Base-by-base conservation (phyloP, 2,888 invertebrate genomes). In the Drosophila dives region DNA sequence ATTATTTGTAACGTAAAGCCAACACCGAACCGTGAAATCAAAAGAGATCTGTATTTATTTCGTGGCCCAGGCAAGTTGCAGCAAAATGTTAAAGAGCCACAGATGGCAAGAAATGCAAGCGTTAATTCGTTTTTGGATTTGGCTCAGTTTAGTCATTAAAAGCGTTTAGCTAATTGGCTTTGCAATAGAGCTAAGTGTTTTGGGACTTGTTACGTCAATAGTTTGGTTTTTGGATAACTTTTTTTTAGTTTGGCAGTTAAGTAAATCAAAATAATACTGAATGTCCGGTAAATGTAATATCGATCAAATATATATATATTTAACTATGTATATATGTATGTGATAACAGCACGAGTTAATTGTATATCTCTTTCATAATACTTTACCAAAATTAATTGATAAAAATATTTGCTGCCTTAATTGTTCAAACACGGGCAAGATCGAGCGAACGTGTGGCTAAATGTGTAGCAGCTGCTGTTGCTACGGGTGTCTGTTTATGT, bases 131-230 rank as follows among this genome's bases (percentile, higher is more conserved):
- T 60, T 62, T 65, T 62, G 54, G 55, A 50, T 51, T 86, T 89
- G 81, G 74, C 80, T 66, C 75, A 79, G 29, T 81, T 75, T 75
- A 82, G 60, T 72, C 82, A 86, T 79, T 68, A 62, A 78, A 81
- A 70, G 38, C 74, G 73, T 89, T 85, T 86, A 81, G 51, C 72
- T 87, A 89, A 85, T 85, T 85, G 63, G 69, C 66, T 74, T 61
- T 78, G 84, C 73, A 70, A 73, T 63, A 61, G 29, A 63, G 71
- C 72, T 59, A 70, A 81, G 73, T 81, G 69, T 29, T 51, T 67
- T 73, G 49, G 45, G 12, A 38, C 26, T 42, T 26, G 59, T 76
- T 78, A 42, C 79, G 77, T 62, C 49, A 65, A 40, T 12, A 40
- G 6, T 38, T 34, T 36, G 38, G 2, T 34, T 48, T 32, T 59